These are phyloP conservation scores for Nipponia nippon DNA, from an alignment of 2,113 vertebrate genomes.

Conservation along the genomic window DNA sequence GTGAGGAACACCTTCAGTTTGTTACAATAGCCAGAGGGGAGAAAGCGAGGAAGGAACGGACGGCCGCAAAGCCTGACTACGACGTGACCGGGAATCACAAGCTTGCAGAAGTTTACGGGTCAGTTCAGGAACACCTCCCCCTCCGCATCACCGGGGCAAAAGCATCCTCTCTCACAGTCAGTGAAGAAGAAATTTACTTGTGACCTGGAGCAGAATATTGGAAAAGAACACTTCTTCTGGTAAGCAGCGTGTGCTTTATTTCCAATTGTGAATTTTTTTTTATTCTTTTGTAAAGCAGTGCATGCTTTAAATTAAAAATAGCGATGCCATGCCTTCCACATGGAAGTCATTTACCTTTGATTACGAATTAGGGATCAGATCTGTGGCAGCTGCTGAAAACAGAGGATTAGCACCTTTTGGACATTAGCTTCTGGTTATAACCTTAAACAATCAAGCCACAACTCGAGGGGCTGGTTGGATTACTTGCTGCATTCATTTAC, in stretches of 20 bases:
- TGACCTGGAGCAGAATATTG: neutral
- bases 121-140: neutral
- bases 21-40: neutral
- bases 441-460: constrained; percentile 59
- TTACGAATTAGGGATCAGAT: constrained; percentile 8
- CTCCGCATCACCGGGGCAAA: neutral
- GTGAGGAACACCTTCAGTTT: neutral
- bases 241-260: neutral
- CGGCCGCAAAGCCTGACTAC: neutral
- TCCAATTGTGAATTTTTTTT: neutral
- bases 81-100: neutral
- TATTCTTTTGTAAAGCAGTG: constrained; percentile 12
- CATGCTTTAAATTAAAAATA: neutral
- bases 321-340: neutral
- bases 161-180: neutral
- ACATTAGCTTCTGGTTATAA: constrained; percentile 45
- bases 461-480: constrained; percentile 38
- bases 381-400: constrained; percentile 45
- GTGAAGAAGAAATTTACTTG: neutral
- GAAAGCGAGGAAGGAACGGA: neutral
- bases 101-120: neutral
- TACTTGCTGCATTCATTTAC: constrained; percentile 71
- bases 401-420: constrained; percentile 68
- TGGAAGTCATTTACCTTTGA: neutral
- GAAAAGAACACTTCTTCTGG: neutral